Base-by-base conservation (phyloP, 2,113 vertebrate genomes). In the Chrysemys picta region DNA sequence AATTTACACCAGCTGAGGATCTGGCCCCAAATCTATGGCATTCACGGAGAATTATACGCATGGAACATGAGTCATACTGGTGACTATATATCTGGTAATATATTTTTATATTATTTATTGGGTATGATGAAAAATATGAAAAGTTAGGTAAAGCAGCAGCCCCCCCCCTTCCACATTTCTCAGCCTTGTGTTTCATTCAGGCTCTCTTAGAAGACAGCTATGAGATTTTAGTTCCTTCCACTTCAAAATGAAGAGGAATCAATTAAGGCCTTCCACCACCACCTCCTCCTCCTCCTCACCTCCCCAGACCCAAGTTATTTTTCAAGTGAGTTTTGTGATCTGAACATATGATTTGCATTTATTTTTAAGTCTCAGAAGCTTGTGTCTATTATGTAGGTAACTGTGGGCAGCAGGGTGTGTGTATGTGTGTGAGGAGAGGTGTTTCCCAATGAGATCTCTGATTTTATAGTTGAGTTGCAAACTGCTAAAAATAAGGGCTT, bases 171-270 rank as follows among this genome's bases (percentile, higher is more conserved):
- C 52, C 59, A 88, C 3, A 4, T 56, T 52, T 59, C 52, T 47
- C 25, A 14, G 8, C 52, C 1, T 4, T 38, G 8, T 35, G 10
- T 52, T 89, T 90, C 84, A 65, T 75, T 69, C 59, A 75, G 69
- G 21, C 4, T 56, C 47, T 10, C 54, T 50, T 78, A 84, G 52
- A 80, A 94, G 69, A 11, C 65, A 91, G 82, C 13, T 89, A 31
- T 47, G 80, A 90, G 82, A 93, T 93, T 96, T 87, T 54, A 25
- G 13, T 45, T 93, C 35, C 59, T 81, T 94, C 54, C 94, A 7
- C 65, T 91, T 91, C 19, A 31, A 17, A 82, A 89, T 27, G 76
- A 91, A 92, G 10, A 0, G 0, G 42, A 25, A 10, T 35, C 79
- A 82, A 25, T 69, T 29, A 89, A 93, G 89, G 7, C 8, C 94